Conservation (phyloP, 1,140 invertebrate genomes). For the Anoplolepis gracilipes region DNA sequence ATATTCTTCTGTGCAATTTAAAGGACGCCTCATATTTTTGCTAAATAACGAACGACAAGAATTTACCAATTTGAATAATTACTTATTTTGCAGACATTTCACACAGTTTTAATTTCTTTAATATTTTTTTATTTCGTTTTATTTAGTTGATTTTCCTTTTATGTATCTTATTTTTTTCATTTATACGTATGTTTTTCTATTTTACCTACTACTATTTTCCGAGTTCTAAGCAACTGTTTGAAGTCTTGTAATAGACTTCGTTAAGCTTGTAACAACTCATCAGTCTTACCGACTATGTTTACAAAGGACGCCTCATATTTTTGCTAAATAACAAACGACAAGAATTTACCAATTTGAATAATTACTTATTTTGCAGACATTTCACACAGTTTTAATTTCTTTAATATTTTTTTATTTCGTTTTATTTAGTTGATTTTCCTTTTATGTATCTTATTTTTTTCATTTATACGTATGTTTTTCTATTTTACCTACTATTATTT, state of each 20-base stretch:
- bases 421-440: no score
- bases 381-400: no score
- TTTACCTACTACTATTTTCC: background rate
- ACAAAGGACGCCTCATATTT: no score
- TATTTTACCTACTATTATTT: background rate
- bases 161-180: background rate
- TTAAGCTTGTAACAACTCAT: conserved; percentile 29
- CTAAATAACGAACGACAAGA: background rate
- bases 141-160: background rate
- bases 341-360: no score
- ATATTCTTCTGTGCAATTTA: background rate
- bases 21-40: background rate
- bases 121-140: background rate
- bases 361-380: no score
- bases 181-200: background rate
- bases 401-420: no score
- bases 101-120: background rate
- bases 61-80: conserved; percentile 7
- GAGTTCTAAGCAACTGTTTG: background rate
- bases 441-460: background rate
- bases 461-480: background rate
- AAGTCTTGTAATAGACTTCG: background rate
- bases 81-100: background rate
- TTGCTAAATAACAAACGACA: no score
- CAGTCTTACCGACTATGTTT: background rate